Base-by-base conservation (phyloP, 2,888 invertebrate genomes). In the Oligia latruncula region DNA sequence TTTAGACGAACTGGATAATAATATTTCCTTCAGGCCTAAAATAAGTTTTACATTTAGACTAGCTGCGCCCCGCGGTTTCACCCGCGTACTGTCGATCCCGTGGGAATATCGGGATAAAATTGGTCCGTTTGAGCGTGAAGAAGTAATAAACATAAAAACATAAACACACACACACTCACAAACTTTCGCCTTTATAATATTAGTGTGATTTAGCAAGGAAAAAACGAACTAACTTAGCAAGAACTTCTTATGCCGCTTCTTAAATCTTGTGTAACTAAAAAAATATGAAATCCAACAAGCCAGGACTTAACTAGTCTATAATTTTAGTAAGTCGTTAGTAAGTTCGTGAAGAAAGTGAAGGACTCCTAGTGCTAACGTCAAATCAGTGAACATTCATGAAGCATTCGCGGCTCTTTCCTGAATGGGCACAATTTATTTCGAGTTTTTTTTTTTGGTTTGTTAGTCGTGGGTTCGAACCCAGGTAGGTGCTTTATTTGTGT, bases 361-460 rank as follows among this genome's bases (percentile, higher is more conserved):
- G 77, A 85, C 85, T 82, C 20, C 77, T 85, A 77, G 76, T 70
- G 67, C 77, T 83, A 77, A 82, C 86, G 82, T 74, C 81, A 88
- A 89, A 89, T 89, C 90, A 89, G 89, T 43, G 86, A 84, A 87
- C 90, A 89, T 90, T 89, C 89, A 90, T 87, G 82, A 81, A 85
- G 71, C 46, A 55, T 66, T 64, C 40, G 17, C 64, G 83, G 87
- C n/a, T 46, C 43, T 55, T 73, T 81, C 67, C 77, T 68, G 5
- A 66, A 62, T 64, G 20, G 67, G 0, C 29, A 55, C 17, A 3
- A 11, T 64, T 46, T 72, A 29, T 74, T 74, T 35, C 4, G 1
- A 60, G 29, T 15, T 29, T 29, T 20, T 2, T 40, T 65, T 40
- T 20, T 40, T 64, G 1, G 17, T 35, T 65, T 65, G 0, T 1